Evolutionary conservation across 2,113 vertebrate species (phyloP).

Genomic region (Pedetes capensis): DNA sequence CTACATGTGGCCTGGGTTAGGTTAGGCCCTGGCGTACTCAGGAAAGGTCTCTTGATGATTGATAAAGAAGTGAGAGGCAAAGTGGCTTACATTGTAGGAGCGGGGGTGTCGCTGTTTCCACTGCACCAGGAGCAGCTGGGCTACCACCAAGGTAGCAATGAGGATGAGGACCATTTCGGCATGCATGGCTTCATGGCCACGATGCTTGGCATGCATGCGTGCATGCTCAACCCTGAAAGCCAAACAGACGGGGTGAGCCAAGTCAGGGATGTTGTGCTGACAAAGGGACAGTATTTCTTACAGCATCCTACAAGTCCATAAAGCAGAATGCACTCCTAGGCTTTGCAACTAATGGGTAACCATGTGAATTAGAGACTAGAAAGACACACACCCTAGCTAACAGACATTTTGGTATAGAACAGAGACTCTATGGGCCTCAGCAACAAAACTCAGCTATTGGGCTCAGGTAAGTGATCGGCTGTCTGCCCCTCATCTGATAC

Average conservation of each 20-base stretch:
- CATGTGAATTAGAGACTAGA: background rate
- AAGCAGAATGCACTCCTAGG: background rate
- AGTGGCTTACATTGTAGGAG: conserved; percentile 96
- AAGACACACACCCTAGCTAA: background rate
- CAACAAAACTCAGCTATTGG: background rate
- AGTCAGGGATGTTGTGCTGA: background rate
- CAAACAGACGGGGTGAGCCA: conserved; percentile 48
- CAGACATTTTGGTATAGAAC: background rate
- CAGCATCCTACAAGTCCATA: background rate
- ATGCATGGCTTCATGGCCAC: conserved; percentile 98
- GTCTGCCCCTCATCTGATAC: background rate
- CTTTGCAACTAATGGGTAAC: background rate
- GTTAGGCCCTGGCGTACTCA: background rate
- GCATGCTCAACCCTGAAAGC: conserved; percentile 93
- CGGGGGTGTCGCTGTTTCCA: conserved; percentile 98
- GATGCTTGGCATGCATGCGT: conserved; percentile 97
- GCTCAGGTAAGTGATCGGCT: background rate
- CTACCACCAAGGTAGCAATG: conserved; percentile 95
- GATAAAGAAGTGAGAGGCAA: background rate
- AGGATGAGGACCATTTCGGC: conserved; percentile 99
- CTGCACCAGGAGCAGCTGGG: conserved; percentile 96
- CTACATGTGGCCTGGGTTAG: background rate
- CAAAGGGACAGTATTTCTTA: conserved; percentile 25
- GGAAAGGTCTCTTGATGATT: conserved; percentile 7
- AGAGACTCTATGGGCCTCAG: background rate